phyloP scores from a whole-genome alignment of 2,888 invertebrate genomes.

The Diploptera punctata region DNA sequence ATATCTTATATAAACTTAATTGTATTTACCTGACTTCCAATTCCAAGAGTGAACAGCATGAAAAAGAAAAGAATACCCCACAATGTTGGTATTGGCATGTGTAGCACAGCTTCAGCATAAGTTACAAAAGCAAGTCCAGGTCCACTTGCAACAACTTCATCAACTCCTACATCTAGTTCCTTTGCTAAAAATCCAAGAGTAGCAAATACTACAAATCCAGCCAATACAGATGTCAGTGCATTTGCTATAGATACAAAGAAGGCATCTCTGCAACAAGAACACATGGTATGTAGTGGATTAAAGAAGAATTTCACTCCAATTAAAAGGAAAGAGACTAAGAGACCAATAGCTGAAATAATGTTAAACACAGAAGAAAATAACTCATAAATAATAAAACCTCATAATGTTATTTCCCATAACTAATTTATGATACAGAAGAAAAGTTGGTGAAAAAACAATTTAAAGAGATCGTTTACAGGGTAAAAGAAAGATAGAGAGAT shows the following conservation, averaged over 20 bases:
- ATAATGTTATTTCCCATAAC: too few species aligned
- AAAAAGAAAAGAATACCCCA: conserved; percentile 49
- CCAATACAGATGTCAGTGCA: conserved; percentile 55
- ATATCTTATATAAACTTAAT: not conserved
- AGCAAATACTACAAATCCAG: conserved; percentile 55
- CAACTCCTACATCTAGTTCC: conserved; percentile 50
- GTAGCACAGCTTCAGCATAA: conserved; percentile 48
- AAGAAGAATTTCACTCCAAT: too few species aligned
- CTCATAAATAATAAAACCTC: too few species aligned
- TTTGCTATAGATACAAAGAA: conserved; percentile 52
- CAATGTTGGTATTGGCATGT: conserved; percentile 47
- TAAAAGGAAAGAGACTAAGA: too few species aligned
- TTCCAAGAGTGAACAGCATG: conserved; percentile 46
- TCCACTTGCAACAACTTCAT: conserved; percentile 48
- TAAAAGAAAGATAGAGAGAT: too few species aligned
- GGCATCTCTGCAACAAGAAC: conserved; percentile 46
- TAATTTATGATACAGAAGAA: too few species aligned
- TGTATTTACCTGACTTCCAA: conserved; percentile 44
- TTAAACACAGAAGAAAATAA: too few species aligned
- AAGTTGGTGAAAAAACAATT: too few species aligned
- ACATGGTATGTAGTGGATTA: too few species aligned
- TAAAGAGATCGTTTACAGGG: too few species aligned
- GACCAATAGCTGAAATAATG: too few species aligned
- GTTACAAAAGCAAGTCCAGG: conserved; percentile 49
- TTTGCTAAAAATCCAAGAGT: conserved; percentile 56